A percentile compares a stretch with the other conserved stretches of the same genome.
These are phyloP conservation scores for Spodoptera picta DNA, from an alignment of 2,888 invertebrate genomes.

Conservation along the genomic window DNA sequence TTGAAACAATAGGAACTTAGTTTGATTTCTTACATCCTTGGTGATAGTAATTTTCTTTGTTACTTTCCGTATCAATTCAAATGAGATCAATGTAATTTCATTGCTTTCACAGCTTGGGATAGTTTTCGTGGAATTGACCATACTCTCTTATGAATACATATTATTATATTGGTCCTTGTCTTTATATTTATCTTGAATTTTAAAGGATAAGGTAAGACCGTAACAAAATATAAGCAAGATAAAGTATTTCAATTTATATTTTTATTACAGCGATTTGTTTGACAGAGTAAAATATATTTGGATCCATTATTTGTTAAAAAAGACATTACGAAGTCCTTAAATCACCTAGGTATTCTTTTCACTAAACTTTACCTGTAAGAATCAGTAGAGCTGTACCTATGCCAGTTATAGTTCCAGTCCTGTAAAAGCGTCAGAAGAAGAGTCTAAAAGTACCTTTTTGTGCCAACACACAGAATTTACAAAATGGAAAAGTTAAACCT, in stretches of 20 bases:
- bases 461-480: neutral
- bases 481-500: conserved; percentile 5
- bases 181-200: conserved; percentile 1
- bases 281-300: too few species aligned
- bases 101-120: conserved; percentile 60
- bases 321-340: too few species aligned
- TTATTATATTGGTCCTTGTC: conserved; percentile 19
- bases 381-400: too few species aligned
- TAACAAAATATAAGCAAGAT: neutral
- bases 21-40: conserved; percentile 54
- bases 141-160: conserved; percentile 15
- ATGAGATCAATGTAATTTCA: conserved; percentile 68
- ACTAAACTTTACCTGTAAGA: too few species aligned
- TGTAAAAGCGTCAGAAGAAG: too few species aligned
- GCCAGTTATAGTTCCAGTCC: too few species aligned
- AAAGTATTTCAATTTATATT: neutral
- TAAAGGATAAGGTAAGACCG: neutral
- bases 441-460: too few species aligned
- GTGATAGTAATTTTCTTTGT: conserved; percentile 68
- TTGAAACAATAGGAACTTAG: neutral
- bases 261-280: neutral
- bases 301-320: too few species aligned
- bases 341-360: too few species aligned
- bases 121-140: conserved; percentile 60
- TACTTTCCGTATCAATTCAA: conserved; percentile 70